phyloP scores from a whole-genome alignment of 2,113 vertebrate genomes.

The Ailuropoda melanoleuca region DNA sequence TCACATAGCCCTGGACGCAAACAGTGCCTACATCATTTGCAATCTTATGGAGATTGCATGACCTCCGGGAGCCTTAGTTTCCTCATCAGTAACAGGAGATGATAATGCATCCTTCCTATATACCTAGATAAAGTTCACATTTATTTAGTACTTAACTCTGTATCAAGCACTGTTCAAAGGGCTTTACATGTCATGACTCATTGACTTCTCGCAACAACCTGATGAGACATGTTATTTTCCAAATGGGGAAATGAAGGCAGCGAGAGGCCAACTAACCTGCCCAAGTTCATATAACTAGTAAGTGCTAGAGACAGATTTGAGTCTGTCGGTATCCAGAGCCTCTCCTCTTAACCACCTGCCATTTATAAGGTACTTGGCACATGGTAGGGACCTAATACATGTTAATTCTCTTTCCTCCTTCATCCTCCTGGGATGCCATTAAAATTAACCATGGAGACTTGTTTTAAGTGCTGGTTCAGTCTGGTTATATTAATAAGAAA shows the following conservation, averaged over 20 bases:
- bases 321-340: not conserved
- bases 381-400: not conserved
- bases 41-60: not conserved
- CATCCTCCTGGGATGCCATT: not conserved
- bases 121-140: not conserved
- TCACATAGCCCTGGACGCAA: not conserved
- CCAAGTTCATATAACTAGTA: not conserved
- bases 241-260: not conserved
- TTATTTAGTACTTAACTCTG: not conserved
- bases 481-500: slow-evolving; percentile 1
- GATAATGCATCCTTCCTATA: not conserved
- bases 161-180: not conserved
- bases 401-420: not conserved
- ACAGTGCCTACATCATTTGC: not conserved
- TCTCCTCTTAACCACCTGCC: not conserved
- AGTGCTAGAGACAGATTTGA: not conserved
- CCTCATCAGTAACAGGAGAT: not conserved
- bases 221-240: not conserved
- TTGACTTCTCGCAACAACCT: not conserved
- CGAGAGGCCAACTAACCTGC: not conserved
- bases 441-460: not conserved
- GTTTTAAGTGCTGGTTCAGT: not conserved
- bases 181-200: not conserved
- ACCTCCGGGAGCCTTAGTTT: not conserved
- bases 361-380: not conserved